A percentile compares a stretch with the other conserved stretches of the same genome.
Evolutionary conservation across 2,797 vertebrate genomes (phyloP).

Genomic region (Gallinago nigripennis): DNA sequence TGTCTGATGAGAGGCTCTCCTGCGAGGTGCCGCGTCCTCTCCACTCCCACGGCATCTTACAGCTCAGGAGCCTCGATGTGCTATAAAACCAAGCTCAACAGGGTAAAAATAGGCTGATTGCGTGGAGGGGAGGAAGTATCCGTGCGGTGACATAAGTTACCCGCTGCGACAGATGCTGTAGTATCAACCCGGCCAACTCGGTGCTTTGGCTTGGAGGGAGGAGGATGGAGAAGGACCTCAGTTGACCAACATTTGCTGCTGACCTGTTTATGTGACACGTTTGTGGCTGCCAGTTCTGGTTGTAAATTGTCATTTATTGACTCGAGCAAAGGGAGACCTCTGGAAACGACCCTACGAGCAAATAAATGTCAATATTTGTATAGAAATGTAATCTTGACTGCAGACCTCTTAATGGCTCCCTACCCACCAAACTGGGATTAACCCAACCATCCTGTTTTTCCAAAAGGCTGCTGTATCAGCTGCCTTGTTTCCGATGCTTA

Average conservation of each 20-base stretch:
- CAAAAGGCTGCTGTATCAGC: background rate
- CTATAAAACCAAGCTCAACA: background rate
- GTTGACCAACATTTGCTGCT: background rate
- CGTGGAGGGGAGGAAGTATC: background rate
- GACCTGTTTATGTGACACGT: background rate
- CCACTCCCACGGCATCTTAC: slow-evolving; percentile 58
- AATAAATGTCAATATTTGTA: background rate
- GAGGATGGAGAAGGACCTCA: background rate
- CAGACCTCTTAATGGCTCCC: background rate
- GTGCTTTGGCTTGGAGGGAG: background rate
- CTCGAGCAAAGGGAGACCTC: background rate
- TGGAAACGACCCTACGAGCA: background rate
- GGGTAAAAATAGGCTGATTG: slow-evolving; percentile 29
- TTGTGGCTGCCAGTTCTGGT: fast-evolving
- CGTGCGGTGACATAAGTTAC: background rate
- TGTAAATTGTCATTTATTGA: background rate
- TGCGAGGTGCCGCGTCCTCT: slow-evolving; percentile 39
- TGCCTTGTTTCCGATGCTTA: slow-evolving; percentile 1
- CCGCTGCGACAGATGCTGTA: background rate
- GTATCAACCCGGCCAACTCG: background rate
- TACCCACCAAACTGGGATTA: background rate
- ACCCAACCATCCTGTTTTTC: background rate
- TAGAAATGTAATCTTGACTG: background rate
- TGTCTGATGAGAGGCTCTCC: slow-evolving; percentile 45
- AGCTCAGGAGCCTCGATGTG: slow-evolving; percentile 27